Conservation (phyloP, 2,888 invertebrate genomes). For the Trisateles emortualis region DNA sequence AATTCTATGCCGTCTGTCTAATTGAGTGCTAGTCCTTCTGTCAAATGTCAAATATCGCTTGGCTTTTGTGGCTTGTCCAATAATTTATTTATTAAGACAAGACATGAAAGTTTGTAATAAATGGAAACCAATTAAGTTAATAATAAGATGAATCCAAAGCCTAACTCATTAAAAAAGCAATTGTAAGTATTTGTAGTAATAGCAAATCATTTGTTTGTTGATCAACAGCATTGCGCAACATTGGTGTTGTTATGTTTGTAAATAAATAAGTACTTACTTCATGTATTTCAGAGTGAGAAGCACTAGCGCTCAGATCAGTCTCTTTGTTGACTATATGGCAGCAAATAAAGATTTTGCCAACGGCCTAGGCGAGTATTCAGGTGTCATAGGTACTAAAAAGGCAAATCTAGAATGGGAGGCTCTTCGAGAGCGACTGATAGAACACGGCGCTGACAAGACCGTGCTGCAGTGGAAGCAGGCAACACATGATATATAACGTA, state of each 20-base stretch:
- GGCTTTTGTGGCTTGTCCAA: no score
- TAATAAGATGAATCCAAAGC: neutral
- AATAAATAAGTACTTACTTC: neutral
- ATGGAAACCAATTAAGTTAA: neutral
- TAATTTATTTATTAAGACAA: no score
- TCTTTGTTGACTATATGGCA: neutral
- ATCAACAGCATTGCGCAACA: neutral
- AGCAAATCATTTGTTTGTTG: neutral
- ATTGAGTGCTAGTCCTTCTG: no score
- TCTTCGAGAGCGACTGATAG: slow-evolving; percentile 8
- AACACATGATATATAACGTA: neutral
- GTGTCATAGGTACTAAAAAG: neutral
- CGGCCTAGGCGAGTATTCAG: slow-evolving; percentile 1
- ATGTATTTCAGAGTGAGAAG: neutral
- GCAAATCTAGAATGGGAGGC: neutral
- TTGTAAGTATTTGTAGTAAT: neutral
- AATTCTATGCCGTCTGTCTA: no score
- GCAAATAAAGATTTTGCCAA: slow-evolving; percentile 5
- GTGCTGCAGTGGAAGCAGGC: slow-evolving; percentile 3
- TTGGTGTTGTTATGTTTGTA: neutral
- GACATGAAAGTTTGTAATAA: neutral
- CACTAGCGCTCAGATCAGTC: neutral
- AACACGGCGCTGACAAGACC: slow-evolving; percentile 17
- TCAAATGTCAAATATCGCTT: no score
- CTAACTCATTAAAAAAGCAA: neutral